Conservation (phyloP, 2,113 vertebrate species). For the Raja brachyura region DNA sequence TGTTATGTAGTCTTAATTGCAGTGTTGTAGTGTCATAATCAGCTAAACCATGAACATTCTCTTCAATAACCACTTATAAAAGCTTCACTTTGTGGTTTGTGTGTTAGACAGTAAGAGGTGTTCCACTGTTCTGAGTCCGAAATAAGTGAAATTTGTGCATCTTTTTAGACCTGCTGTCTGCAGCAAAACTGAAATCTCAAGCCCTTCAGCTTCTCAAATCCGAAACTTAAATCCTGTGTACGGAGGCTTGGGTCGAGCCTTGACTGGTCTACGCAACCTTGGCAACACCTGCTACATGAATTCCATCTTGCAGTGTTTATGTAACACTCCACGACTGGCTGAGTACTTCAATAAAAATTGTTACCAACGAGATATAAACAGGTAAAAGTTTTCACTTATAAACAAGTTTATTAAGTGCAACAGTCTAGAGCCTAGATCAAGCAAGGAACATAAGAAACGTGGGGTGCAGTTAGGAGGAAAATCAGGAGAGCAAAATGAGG, state of each 20-base stretch:
- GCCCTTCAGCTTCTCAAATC: conserved; percentile 85
- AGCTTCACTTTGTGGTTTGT: background rate
- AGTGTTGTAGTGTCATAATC: background rate
- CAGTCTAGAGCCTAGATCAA: no score
- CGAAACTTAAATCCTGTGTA: conserved; percentile 88
- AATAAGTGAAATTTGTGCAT: conserved; percentile 34
- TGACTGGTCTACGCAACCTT: conserved; percentile 89
- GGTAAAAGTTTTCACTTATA: conserved; percentile 54
- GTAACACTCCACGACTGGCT: conserved; percentile 80
- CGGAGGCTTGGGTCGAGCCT: conserved; percentile 77
- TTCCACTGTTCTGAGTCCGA: background rate
- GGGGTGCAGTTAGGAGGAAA: no score
- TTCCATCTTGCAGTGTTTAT: conserved; percentile 94
- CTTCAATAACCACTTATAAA: background rate
- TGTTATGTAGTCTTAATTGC: background rate
- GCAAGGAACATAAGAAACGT: no score
- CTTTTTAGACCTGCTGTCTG: conserved; percentile 56
- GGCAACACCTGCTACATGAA: conserved; percentile 99
- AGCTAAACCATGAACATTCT: background rate
- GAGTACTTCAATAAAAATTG: conserved; percentile 88
- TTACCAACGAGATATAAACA: conserved; percentile 93
- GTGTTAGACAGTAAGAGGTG: background rate
- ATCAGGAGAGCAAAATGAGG: no score
- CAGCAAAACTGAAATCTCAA: conserved; percentile 78
- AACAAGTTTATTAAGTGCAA: no score